These are phyloP conservation scores for Reinhardtius hippoglossoides DNA, from an alignment of 2,113 vertebrate species.

Conservation along the genomic window DNA sequence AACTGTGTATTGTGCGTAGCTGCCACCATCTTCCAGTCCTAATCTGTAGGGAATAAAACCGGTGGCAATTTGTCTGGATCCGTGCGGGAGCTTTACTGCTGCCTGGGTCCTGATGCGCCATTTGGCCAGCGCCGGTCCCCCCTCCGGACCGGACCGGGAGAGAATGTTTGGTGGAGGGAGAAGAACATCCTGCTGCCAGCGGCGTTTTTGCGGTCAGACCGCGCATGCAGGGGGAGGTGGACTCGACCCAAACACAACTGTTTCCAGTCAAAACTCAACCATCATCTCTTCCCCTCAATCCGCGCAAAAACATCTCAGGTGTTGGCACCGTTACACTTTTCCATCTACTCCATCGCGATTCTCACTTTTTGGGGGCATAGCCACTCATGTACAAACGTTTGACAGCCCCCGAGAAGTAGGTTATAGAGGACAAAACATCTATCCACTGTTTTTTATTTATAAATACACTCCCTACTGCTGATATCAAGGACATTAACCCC, in stretches of 20 bases:
- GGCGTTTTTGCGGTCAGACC: conserved; percentile 55
- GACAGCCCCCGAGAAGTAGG: neutral
- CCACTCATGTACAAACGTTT: neutral
- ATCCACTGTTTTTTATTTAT: neutral
- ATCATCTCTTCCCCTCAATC: neutral
- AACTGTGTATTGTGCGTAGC: too few species aligned
- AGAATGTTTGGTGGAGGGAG: neutral
- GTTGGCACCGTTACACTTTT: neutral
- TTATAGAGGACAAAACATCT: neutral
- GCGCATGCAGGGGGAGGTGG: conserved; percentile 35
- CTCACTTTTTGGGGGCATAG: neutral
- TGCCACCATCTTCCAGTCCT: neutral
- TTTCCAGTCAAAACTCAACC: conserved; percentile 64
- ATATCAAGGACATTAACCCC: neutral
- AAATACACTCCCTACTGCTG: neutral
- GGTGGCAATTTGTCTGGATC: neutral
- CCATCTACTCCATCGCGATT: neutral
- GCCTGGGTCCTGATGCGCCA: neutral
- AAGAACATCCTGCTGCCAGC: conserved; percentile 24
- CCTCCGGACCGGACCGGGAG: conserved; percentile 9
- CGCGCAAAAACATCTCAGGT: conserved; percentile 15
- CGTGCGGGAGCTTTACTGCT: neutral
- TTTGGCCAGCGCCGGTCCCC: neutral
- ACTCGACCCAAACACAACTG: conserved; percentile 64
- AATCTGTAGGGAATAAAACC: neutral